Percentiles rank a stretch among this genome's conserved stretches.
Conservation (phyloP, 2,113 vertebrate species). For the Nannobrachium achirus region DNA sequence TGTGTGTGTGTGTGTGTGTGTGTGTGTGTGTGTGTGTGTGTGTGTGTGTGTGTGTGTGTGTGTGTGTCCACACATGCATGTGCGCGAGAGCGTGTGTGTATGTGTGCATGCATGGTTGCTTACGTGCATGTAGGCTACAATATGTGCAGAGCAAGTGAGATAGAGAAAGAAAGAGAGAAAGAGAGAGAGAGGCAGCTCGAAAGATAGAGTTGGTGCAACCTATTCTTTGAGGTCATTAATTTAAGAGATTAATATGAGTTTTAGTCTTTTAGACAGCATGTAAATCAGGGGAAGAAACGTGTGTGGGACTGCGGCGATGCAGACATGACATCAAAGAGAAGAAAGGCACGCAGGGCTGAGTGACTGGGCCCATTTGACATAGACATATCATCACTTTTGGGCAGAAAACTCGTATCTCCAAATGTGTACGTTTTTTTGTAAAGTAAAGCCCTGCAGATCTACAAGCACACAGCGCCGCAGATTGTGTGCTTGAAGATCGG, state of each 20-base stretch:
- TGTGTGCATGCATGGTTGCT: not conserved
- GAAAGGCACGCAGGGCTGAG: not conserved
- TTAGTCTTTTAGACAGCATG: not conserved
- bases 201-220: not conserved
- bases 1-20: not conserved
- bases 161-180: not conserved
- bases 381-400: no score
- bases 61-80: no score
- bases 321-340: not conserved
- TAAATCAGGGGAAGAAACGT: not conserved
- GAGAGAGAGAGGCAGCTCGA: not conserved
- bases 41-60: constrained; percentile 4
- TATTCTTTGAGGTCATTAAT: not conserved
- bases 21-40: constrained; percentile 4
- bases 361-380: not conserved
- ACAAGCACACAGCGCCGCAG: not conserved
- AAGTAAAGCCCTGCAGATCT: no score
- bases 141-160: no score
- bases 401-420: no score
- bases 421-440: no score
- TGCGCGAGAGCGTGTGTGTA: not conserved
- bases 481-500: no score
- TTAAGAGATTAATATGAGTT: not conserved
- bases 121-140: not conserved
- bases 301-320: not conserved